Evolutionary conservation across 1,140 invertebrate genomes (phyloP).

Genomic region (Teleogryllus occipitalis): DNA sequence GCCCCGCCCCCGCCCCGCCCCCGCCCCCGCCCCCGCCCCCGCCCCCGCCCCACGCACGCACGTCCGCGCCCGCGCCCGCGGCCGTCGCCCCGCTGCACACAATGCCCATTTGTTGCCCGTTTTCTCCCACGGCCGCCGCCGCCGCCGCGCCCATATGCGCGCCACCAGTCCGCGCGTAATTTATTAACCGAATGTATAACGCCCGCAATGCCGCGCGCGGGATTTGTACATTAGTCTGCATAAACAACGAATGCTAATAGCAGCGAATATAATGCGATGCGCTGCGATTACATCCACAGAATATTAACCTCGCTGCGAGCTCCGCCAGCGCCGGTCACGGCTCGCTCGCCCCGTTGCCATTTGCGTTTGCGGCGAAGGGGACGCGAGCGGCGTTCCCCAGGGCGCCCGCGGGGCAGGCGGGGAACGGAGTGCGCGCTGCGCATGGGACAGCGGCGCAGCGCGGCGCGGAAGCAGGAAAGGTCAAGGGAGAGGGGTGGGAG

Average conservation of each 20-base stretch:
- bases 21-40: too few relatives aligned
- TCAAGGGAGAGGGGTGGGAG: too few relatives aligned
- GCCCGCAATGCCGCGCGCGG: background rate
- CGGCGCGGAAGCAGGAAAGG: too few relatives aligned
- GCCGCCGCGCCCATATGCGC: background rate
- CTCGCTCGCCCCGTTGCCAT: too few relatives aligned
- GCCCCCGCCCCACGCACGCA: background rate
- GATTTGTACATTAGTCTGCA: background rate
- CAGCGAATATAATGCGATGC: background rate
- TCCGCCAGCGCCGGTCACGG: too few relatives aligned
- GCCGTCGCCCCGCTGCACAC: background rate
- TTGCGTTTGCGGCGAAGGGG: too few relatives aligned
- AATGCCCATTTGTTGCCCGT: background rate
- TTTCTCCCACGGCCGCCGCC: background rate
- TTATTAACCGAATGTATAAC: background rate
- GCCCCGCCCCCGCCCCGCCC: too few relatives aligned
- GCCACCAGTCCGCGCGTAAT: background rate
- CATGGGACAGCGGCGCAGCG: too few relatives aligned
- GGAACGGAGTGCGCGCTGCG: too few relatives aligned
- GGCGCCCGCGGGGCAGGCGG: too few relatives aligned
- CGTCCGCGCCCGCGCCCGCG: too few relatives aligned
- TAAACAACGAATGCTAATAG: slow-evolving; percentile 5
- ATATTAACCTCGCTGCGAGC: background rate
- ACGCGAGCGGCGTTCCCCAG: too few relatives aligned
- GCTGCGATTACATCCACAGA: background rate